phyloP scores from a whole-genome alignment of 35 echinoderm and acorn worm species.

The Ptychodera flava region DNA sequence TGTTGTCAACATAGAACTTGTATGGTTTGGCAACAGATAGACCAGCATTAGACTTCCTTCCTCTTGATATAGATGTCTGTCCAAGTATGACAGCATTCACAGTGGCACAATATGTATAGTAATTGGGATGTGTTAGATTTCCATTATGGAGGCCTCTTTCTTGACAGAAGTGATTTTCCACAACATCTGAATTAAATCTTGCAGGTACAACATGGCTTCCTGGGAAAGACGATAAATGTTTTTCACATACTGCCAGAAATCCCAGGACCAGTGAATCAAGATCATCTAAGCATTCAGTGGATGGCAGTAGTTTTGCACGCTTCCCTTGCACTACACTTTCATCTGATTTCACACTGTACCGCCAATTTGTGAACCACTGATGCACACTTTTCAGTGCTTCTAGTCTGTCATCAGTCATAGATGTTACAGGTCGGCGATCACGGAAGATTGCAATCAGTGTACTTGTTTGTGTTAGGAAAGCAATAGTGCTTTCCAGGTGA shows the following conservation, averaged over 20 bases:
- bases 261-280: neutral
- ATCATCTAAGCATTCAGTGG: conserved; percentile 7
- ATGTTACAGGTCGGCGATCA: neutral
- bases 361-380: no score
- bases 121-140: neutral
- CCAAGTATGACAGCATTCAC: no score
- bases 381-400: no score
- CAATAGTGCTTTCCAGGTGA: conserved; percentile 5
- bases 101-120: conserved; percentile 2
- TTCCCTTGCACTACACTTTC: no score
- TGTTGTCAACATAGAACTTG: no score
- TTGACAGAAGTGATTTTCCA: no score
- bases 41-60: no score
- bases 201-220: conserved; percentile 13
- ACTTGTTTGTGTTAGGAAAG: neutral
- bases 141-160: no score
- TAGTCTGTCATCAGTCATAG: neutral
- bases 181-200: conserved; percentile 18
- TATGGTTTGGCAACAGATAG: neutral
- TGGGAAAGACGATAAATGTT: conserved; percentile 5
- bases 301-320: no score
- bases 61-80: no score
- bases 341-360: no score
- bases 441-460: neutral
- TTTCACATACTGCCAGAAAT: conserved; percentile 1